phyloP scores from a whole-genome alignment of 1,140 invertebrate species.

The Drosophila hydei region DNA sequence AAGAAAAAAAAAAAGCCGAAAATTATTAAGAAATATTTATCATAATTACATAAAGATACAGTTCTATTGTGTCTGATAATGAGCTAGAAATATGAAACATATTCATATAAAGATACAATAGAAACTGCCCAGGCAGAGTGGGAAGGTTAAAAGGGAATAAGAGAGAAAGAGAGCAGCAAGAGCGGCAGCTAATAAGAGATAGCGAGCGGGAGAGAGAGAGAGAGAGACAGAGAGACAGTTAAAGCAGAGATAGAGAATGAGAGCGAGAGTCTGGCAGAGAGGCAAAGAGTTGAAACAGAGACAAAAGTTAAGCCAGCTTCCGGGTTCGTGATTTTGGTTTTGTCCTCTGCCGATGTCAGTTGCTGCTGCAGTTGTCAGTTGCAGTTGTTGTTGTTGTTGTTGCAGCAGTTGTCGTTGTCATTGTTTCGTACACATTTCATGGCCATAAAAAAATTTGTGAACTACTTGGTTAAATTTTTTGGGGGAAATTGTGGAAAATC shows the following conservation, averaged over 20 bases:
- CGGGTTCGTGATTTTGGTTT: slow-evolving; percentile 76
- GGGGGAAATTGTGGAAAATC: slow-evolving; percentile 1
- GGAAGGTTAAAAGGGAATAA: background rate
- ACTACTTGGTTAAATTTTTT: slow-evolving; percentile 22
- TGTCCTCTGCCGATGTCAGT: slow-evolving; percentile 39
- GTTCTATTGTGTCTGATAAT: too few species aligned
- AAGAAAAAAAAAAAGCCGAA: too few species aligned
- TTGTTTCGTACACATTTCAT: slow-evolving; percentile 71
- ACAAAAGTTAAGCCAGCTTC: slow-evolving; percentile 54
- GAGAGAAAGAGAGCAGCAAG: background rate
- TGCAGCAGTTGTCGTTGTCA: slow-evolving; percentile 53
- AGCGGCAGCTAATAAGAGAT: background rate
- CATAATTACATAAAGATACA: too few species aligned
- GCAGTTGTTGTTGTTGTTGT: slow-evolving; percentile 34
- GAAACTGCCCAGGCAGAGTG: background rate
- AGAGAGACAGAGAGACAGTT: background rate
- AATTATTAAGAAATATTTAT: too few species aligned
- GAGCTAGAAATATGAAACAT: too few species aligned
- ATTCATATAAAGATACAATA: background rate
- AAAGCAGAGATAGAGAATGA: slow-evolving; percentile 5
- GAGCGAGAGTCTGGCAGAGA: slow-evolving; percentile 7
- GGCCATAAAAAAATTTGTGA: slow-evolving; percentile 57
- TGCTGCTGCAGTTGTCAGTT: slow-evolving; percentile 34
- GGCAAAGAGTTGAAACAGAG: slow-evolving; percentile 24
- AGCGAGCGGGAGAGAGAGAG: background rate